These are phyloP conservation scores for Microplitis deprimator DNA, from an alignment of 2,888 invertebrate species.

Conservation along the genomic window DNA sequence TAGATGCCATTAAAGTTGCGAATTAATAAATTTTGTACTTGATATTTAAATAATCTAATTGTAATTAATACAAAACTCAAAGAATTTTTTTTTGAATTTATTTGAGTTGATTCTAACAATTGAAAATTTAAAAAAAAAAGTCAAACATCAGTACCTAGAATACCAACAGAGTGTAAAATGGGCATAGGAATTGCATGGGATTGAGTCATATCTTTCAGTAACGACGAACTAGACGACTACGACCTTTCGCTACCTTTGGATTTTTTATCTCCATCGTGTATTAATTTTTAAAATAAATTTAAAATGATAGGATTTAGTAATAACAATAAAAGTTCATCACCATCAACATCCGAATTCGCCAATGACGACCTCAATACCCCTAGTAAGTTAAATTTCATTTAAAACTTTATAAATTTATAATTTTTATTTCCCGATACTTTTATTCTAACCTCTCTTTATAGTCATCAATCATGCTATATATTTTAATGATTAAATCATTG, in stretches of 20 bases:
- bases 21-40: too few species aligned
- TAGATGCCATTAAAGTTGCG: too few species aligned
- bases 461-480: conserved; percentile 10
- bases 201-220: background rate
- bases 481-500: background rate
- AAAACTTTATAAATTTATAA: conserved; percentile 14
- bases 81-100: too few species aligned
- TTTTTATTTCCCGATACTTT: conserved; percentile 3
- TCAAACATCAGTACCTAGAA: background rate
- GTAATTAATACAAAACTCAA: too few species aligned
- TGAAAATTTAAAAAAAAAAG: too few species aligned
- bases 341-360: conserved; percentile 43
- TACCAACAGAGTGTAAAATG: background rate
- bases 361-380: conserved; percentile 54
- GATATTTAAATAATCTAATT: too few species aligned
- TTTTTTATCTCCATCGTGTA: background rate
- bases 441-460: conserved; percentile 46
- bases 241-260: background rate
- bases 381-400: conserved; percentile 48
- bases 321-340: conserved; percentile 49
- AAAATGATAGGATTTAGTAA: conserved; percentile 63
- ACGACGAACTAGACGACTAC: background rate
- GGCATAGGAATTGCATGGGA: background rate
- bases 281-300: background rate
- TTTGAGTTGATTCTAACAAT: too few species aligned